Percentiles rank a stretch among this genome's conserved stretches.
phyloP scores from a whole-genome alignment of 2,113 vertebrate genomes.

The Fregetta grallaria region DNA sequence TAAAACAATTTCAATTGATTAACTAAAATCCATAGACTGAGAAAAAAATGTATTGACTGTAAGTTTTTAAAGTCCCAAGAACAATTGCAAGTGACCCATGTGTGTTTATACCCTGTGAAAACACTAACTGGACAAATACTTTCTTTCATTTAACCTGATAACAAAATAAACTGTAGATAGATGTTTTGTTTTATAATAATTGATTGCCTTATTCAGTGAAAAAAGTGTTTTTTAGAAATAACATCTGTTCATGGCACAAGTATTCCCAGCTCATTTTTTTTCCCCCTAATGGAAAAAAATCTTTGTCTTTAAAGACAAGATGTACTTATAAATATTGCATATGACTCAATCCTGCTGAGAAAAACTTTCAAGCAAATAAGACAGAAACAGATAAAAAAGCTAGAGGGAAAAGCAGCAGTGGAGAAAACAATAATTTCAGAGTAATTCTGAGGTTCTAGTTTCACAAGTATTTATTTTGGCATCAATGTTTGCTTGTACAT shows the following conservation, averaged over 20 bases:
- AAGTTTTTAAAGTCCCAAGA: not conserved
- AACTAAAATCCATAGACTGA: not conserved
- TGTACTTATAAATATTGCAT: constrained; percentile 1
- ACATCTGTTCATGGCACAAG: not conserved
- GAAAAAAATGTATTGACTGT: not conserved
- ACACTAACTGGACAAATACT: not conserved
- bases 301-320: not conserved
- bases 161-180: constrained; percentile 9
- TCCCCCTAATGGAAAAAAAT: not conserved
- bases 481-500: not conserved
- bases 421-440: not conserved
- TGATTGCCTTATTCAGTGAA: not conserved
- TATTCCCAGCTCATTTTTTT: not conserved
- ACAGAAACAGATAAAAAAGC: not conserved
- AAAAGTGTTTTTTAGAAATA: not conserved
- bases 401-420: not conserved
- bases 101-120: not conserved
- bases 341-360: not conserved
- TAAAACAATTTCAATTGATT: not conserved
- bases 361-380: constrained; percentile 15
- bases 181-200: not conserved
- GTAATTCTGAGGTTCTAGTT: not conserved
- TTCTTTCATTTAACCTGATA: not conserved
- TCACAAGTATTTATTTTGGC: not conserved
- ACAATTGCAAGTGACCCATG: not conserved